Evolutionary conservation across 1,140 invertebrate species (phyloP).

Genomic region (Drosophila setifemur): DNA sequence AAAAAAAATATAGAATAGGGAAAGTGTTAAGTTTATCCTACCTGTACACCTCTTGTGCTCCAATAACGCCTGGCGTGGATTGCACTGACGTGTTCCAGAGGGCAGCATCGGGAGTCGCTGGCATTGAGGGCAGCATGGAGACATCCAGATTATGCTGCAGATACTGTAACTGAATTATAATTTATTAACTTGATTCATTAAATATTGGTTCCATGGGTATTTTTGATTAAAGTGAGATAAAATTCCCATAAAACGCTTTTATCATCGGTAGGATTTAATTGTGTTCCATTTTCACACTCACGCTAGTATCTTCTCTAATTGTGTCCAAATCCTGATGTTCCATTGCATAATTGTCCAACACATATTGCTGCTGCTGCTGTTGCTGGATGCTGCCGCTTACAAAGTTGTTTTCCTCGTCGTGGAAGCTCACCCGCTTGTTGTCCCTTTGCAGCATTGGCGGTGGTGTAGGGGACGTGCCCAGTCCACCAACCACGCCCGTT

Average conservation of each 20-base stretch:
- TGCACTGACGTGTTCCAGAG: conserved; percentile 83
- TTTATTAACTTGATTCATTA: no score
- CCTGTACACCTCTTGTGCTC: conserved; percentile 96
- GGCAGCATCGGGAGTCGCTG: conserved; percentile 86
- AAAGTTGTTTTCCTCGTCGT: conserved; percentile 86
- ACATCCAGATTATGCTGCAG: conserved; percentile 63
- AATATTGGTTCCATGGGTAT: no score
- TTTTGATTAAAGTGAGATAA: no score
- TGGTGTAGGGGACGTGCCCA: conserved; percentile 44
- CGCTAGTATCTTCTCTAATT: conserved; percentile 91
- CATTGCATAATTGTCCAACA: conserved; percentile 51
- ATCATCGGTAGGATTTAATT: no score
- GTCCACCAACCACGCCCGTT: conserved; percentile 41
- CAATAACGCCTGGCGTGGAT: conserved; percentile 95
- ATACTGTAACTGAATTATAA: conserved; percentile 26
- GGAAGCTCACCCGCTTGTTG: conserved; percentile 88
- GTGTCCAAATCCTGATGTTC: conserved; percentile 83
- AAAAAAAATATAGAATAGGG: neutral
- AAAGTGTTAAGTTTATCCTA: conserved; percentile 71
- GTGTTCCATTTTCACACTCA: conserved; percentile 84
- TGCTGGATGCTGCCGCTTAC: conserved; percentile 27
- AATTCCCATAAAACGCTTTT: no score
- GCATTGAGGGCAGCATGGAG: conserved; percentile 81
- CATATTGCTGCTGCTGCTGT: conserved; percentile 54
- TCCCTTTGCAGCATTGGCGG: conserved; percentile 63